These are phyloP conservation scores for Stramonita haemastoma DNA, from an alignment of 2,888 invertebrate genomes.

Conservation along the genomic window DNA sequence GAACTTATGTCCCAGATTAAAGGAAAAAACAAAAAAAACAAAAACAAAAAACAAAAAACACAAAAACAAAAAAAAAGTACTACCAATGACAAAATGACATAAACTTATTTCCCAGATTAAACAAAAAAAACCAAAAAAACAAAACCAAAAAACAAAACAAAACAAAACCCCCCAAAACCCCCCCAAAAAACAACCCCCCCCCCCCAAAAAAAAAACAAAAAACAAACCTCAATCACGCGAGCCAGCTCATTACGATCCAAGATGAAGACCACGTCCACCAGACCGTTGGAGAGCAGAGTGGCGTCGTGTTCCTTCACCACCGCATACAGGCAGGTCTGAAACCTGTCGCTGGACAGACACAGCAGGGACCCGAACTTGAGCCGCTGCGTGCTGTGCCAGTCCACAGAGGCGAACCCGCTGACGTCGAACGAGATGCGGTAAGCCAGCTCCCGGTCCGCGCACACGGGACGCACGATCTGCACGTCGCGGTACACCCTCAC, in stretches of 20 bases:
- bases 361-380: constrained; percentile 86
- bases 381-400: constrained; percentile 80
- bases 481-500: constrained; percentile 45
- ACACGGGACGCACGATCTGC: constrained; percentile 54
- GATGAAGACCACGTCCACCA: constrained; percentile 62
- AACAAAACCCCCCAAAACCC: no score
- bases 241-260: constrained; percentile 41
- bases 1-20: no score
- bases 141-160: no score
- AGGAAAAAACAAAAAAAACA: no score
- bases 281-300: constrained; percentile 59
- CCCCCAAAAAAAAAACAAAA: no score
- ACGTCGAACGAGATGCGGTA: constrained; percentile 57
- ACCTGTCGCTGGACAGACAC: constrained; percentile 85
- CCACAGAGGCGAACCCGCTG: constrained; percentile 44
- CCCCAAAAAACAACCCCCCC: no score
- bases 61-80: no score
- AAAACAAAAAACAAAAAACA: no score
- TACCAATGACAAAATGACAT: no score
- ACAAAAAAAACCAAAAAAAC: no score
- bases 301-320: constrained; percentile 78
- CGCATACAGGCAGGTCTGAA: constrained; percentile 84
- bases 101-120: no score
- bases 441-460: constrained; percentile 55
- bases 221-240: constrained; percentile 28